Percentiles rank a stretch among this genome's conserved stretches.
phyloP scores from a whole-genome alignment of 64 coral and sea anemone species.

The Pocillopora damicornis region DNA sequence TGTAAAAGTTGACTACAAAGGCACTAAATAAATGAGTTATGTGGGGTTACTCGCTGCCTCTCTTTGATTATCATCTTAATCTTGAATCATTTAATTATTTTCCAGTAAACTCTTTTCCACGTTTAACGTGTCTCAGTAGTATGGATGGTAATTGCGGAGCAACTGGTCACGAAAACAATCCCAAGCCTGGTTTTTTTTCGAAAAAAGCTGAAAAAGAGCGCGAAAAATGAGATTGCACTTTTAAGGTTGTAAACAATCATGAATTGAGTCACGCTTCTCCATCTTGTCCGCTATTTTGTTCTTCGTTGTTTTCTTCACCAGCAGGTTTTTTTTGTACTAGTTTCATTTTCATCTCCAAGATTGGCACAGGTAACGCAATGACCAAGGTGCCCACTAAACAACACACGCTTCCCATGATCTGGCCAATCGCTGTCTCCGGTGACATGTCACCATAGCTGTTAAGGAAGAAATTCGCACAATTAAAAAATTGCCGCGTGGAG shows the following conservation, averaged over 20 bases:
- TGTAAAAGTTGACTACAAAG: too few relatives aligned
- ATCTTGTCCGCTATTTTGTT: background rate
- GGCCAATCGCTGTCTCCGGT: slow-evolving; percentile 79
- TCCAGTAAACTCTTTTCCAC: too few relatives aligned
- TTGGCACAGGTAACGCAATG: slow-evolving; percentile 85
- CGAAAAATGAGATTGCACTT: background rate
- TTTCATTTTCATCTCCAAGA: slow-evolving; percentile 97
- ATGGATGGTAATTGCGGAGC: too few relatives aligned
- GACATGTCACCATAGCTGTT: slow-evolving; percentile 90
- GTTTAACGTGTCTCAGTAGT: too few relatives aligned
- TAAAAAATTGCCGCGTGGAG: background rate
- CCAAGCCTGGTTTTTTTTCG: too few relatives aligned
- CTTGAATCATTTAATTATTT: too few relatives aligned
- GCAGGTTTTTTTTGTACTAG: slow-evolving; percentile 55
- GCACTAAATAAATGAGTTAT: too few relatives aligned
- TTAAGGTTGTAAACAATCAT: background rate
- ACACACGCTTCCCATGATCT: slow-evolving; percentile 92
- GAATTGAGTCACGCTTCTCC: background rate
- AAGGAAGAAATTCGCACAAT: background rate
- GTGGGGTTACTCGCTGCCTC: too few relatives aligned
- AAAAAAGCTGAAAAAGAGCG: too few relatives aligned
- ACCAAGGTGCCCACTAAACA: slow-evolving; percentile 87
- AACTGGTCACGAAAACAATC: too few relatives aligned
- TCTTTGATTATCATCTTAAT: too few relatives aligned
- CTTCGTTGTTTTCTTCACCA: slow-evolving; percentile 31